A percentile compares a stretch with the other conserved stretches of the same genome.
phyloP scores from a whole-genome alignment of 2,888 invertebrate genomes.

The Cosmia trapezina region DNA sequence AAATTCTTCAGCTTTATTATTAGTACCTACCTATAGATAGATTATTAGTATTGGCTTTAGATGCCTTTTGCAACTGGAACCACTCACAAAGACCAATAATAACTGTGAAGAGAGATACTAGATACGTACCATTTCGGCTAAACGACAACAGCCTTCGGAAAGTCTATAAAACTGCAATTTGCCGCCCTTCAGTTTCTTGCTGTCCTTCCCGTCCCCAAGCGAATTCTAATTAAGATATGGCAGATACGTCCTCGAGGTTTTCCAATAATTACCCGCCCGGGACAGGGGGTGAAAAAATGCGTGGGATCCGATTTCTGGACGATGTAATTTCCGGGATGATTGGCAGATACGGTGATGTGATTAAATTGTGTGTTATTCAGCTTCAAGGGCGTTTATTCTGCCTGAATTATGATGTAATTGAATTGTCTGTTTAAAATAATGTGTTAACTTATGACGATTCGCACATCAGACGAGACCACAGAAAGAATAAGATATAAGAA shows the following conservation, averaged over 20 bases:
- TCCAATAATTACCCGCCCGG: constrained; percentile 53
- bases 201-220: constrained; percentile 11
- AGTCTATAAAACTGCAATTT: constrained; percentile 52
- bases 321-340: constrained; percentile 53
- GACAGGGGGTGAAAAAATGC: constrained; percentile 39
- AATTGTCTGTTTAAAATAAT: not conserved
- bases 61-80: not conserved
- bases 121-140: not conserved
- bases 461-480: too few species aligned
- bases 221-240: constrained; percentile 61
- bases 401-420: not conserved
- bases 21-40: too few species aligned
- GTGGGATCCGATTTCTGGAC: constrained; percentile 24
- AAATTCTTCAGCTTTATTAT: too few species aligned
- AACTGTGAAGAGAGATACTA: not conserved
- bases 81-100: not conserved
- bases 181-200: constrained; percentile 23
- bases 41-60: not conserved
- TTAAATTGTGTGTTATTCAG: constrained; percentile 23
- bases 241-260: constrained; percentile 51
- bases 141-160: not conserved
- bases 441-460: too few species aligned
- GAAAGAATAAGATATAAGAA: too few species aligned
- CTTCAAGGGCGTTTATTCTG: constrained; percentile 7
- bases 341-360: constrained; percentile 27